phyloP scores from a whole-genome alignment of 1,140 invertebrate species.

The Lepidurus couesii region DNA sequence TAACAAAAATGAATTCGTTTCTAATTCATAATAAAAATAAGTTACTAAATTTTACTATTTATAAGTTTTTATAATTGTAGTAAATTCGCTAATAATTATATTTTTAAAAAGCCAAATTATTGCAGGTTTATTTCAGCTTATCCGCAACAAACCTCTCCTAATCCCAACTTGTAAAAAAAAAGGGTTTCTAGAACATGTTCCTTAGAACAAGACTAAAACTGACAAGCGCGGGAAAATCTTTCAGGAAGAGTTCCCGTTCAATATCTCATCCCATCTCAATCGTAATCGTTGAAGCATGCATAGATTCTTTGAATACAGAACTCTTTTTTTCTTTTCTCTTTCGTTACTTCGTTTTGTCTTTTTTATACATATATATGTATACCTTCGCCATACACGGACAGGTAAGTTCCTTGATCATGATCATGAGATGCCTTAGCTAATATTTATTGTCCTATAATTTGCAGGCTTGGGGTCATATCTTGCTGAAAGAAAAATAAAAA shows the following conservation, averaged over 20 bases:
- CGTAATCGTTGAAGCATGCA: not conserved
- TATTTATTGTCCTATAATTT: not conserved
- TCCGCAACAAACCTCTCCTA: no score
- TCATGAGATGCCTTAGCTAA: not conserved
- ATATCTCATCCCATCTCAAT: not conserved
- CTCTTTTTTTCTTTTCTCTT: not conserved
- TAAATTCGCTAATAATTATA: no score
- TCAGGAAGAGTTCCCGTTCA: not conserved
- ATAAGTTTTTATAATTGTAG: no score
- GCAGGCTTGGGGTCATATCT: not conserved
- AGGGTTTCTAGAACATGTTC: not conserved
- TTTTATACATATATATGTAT: not conserved
- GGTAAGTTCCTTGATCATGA: not conserved
- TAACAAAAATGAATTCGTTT: no score
- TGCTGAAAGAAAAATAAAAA: not conserved
- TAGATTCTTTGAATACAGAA: not conserved
- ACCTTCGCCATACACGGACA: not conserved
- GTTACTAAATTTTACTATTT: no score
- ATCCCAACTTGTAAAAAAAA: no score
- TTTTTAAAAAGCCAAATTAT: no score
- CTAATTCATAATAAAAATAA: no score
- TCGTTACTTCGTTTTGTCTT: not conserved
- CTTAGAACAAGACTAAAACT: not conserved
- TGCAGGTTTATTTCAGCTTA: no score
- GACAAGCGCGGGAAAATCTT: not conserved